Conservation (phyloP, 2,888 invertebrate species). For the Papilio gigon region DNA sequence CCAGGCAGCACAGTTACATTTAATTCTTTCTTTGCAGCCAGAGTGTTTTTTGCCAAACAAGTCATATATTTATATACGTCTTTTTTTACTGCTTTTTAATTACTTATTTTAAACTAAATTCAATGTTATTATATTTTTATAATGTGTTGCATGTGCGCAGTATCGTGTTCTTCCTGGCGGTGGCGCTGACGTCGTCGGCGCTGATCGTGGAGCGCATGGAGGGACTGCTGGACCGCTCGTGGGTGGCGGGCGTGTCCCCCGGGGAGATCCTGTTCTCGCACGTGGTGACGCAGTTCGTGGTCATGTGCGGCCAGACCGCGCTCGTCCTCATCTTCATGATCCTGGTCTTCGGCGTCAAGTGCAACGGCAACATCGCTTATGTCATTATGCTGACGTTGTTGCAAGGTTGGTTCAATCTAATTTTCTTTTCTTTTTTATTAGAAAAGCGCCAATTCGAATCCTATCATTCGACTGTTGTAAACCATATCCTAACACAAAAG, state of each 20-base stretch:
- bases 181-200: conserved; percentile 95
- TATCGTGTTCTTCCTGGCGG: conserved; percentile 97
- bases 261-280: conserved; percentile 96
- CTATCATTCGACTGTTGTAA: too few species aligned
- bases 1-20: too few species aligned
- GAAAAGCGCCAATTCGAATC: too few species aligned
- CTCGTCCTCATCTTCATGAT: conserved; percentile 96
- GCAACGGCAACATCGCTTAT: conserved; percentile 92
- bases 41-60: too few species aligned
- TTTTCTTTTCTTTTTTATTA: conserved; percentile 9
- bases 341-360: conserved; percentile 93
- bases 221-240: conserved; percentile 94
- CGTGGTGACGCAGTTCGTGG: conserved; percentile 96
- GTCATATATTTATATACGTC: too few species aligned
- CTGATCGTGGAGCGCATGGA: conserved; percentile 95
- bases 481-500: too few species aligned
- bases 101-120: too few species aligned
- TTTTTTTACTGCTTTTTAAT: too few species aligned
- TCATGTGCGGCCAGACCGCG: conserved; percentile 96
- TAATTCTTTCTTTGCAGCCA: too few species aligned
- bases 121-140: too few species aligned
- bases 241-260: conserved; percentile 96
- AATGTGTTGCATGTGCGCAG: conserved; percentile 74
- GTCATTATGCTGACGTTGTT: conserved; percentile 93
- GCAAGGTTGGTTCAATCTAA: conserved; percentile 83